Percentiles rank a stretch among this genome's conserved stretches.
Evolutionary conservation across 2,888 invertebrate genomes (phyloP).

Genomic region (Cheiracanthium punctorium): DNA sequence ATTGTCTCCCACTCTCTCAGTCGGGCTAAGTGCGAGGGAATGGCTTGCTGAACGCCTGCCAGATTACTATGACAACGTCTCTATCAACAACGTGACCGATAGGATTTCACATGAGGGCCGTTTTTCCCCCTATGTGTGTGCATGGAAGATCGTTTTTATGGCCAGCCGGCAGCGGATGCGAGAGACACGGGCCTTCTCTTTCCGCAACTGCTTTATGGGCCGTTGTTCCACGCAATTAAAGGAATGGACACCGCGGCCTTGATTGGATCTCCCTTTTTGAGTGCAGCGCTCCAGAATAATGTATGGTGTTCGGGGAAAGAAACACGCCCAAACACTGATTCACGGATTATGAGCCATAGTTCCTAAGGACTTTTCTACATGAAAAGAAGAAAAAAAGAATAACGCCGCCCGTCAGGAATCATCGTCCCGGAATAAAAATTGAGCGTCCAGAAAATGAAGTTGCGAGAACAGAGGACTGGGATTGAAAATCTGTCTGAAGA

Average conservation of each 20-base stretch:
- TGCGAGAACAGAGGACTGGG: too few relatives aligned
- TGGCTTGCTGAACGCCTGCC: conserved; percentile 57
- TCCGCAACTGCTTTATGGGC: neutral
- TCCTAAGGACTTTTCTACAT: neutral
- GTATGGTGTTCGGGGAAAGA: neutral
- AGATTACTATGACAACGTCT: conserved; percentile 69
- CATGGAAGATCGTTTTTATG: conserved; percentile 60
- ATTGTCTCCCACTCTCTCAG: neutral
- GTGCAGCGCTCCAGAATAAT: neutral
- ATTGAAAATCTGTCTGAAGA: too few relatives aligned
- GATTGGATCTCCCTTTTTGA: conserved; percentile 4
- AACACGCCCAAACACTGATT: neutral
- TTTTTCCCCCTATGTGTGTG: neutral
- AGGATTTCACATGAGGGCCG: conserved; percentile 46
- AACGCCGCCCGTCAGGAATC: too few relatives aligned
- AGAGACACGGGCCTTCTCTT: neutral
- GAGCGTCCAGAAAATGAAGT: too few relatives aligned
- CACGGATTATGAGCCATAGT: neutral
- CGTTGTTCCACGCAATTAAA: conserved; percentile 4
- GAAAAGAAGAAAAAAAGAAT: too few relatives aligned
- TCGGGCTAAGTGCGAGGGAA: conserved; percentile 31
- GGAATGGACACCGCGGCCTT: neutral
- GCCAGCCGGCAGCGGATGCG: conserved; percentile 3
- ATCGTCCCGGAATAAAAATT: too few relatives aligned
- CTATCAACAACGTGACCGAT: conserved; percentile 69